These are phyloP conservation scores for Epizoanthus illoricatus DNA, from an alignment of 92 coral and sea anemone genomes.

Conservation along the genomic window DNA sequence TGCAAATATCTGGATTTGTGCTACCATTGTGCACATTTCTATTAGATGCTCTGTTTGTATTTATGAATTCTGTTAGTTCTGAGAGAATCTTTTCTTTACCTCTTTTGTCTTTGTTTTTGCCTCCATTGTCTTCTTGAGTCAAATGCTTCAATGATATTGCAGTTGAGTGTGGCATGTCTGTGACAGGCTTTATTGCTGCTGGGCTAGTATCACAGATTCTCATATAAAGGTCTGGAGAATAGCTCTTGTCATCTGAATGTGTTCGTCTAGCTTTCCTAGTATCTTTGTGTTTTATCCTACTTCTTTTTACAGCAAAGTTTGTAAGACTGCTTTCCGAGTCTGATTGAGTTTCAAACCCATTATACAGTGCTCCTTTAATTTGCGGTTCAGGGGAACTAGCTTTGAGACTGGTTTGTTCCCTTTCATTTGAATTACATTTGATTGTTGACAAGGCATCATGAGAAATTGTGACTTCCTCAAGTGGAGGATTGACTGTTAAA, in stretches of 20 bases:
- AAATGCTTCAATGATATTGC: background rate
- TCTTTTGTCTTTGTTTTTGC: constrained; percentile 45
- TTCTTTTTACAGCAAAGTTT: constrained; percentile 44
- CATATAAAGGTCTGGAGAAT: background rate
- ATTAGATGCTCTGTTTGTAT: constrained; percentile 33
- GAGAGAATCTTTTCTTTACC: constrained; percentile 73
- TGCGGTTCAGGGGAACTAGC: constrained; percentile 74
- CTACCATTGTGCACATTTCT: background rate
- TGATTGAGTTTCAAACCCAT: constrained; percentile 77
- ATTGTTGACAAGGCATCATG: no score
- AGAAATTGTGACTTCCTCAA: background rate
- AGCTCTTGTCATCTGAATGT: constrained; percentile 10
- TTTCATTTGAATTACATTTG: background rate
- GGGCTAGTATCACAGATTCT: background rate
- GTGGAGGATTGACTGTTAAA: background rate
- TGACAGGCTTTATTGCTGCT: background rate
- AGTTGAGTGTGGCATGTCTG: background rate
- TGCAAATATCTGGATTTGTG: background rate
- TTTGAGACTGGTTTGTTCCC: background rate
- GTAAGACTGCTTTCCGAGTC: constrained; percentile 72
- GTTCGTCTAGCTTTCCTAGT: background rate
- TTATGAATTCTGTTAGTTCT: constrained; percentile 72
- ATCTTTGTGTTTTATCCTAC: constrained; percentile 38
- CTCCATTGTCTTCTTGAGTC: constrained; percentile 17
- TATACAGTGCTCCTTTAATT: constrained; percentile 84